Evolutionary conservation across 2,797 vertebrate genomes (phyloP).

Genomic region (Coregonus ussuriensis): DNA sequence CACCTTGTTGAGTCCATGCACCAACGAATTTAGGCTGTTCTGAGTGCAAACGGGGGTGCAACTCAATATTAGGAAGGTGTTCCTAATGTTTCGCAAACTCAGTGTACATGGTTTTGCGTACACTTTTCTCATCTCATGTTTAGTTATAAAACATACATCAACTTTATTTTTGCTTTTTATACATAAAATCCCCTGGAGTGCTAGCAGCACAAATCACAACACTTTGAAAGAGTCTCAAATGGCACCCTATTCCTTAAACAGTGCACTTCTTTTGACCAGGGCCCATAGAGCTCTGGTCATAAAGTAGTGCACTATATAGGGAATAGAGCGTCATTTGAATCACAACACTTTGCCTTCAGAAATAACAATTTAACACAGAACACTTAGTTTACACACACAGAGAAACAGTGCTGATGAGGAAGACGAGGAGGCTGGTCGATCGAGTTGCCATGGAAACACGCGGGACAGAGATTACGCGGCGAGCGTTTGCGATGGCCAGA

Average conservation of each 20-base stretch:
- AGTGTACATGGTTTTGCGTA: slow-evolving; percentile 44
- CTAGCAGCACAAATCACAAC: slow-evolving; percentile 23
- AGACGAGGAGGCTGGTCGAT: slow-evolving; percentile 10
- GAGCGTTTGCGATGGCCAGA: slow-evolving; percentile 43
- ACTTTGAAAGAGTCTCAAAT: background rate
- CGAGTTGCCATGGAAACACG: slow-evolving; percentile 38
- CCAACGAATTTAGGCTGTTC: too few relatives aligned
- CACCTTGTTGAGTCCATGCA: too few relatives aligned
- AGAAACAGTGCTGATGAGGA: slow-evolving; percentile 25
- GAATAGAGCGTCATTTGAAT: background rate
- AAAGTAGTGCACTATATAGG: background rate
- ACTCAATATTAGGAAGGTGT: too few relatives aligned
- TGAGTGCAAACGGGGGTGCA: too few relatives aligned
- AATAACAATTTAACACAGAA: slow-evolving; percentile 41
- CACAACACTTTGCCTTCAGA: slow-evolving; percentile 16
- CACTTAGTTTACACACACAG: slow-evolving; percentile 3
- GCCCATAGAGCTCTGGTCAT: background rate
- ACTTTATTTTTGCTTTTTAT: background rate
- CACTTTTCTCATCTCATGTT: background rate
- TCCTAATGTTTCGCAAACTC: background rate
- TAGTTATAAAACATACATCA: background rate
- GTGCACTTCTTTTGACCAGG: background rate
- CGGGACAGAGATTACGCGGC: slow-evolving; percentile 25
- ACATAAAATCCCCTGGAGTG: slow-evolving; percentile 31
- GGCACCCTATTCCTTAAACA: background rate